These are phyloP conservation scores for Orchesella flavescens DNA, from an alignment of 2,888 invertebrate species.

Conservation along the genomic window DNA sequence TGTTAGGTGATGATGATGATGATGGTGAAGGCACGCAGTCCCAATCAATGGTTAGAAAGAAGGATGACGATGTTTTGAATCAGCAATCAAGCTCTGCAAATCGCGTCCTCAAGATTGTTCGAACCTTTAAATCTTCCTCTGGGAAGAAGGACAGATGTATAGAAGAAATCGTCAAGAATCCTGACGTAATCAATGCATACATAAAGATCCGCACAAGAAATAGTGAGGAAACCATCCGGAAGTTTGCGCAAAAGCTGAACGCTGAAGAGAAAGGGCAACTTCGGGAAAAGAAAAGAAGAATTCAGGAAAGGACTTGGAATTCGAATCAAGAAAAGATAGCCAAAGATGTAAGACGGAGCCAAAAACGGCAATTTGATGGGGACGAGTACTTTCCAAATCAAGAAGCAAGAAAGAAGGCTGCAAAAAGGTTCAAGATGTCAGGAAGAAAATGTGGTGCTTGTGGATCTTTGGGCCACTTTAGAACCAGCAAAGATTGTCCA, in stretches of 20 bases:
- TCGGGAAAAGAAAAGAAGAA: neutral
- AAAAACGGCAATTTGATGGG: constrained; percentile 25
- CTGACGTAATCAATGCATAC: constrained; percentile 30
- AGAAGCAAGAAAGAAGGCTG: constrained; percentile 20
- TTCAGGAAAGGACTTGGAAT: neutral
- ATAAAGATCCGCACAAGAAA: constrained; percentile 20
- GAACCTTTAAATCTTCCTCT: neutral
- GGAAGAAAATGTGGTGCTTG: neutral
- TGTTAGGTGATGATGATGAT: constrained; percentile 25
- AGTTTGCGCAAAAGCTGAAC: constrained; percentile 8
- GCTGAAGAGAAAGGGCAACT: neutral
- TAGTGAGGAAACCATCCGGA: constrained; percentile 17
- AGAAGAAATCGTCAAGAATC: constrained; percentile 24
- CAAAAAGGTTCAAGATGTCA: neutral
- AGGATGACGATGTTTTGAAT: neutral
- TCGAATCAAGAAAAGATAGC: neutral
- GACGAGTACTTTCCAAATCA: constrained; percentile 33
- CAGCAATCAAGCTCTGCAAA: neutral
- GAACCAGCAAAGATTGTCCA: constrained; percentile 29
- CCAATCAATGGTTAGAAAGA: neutral
- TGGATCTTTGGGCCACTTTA: constrained; percentile 13
- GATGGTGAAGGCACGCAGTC: constrained; percentile 1
- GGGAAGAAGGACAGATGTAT: neutral
- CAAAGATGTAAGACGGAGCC: neutral
- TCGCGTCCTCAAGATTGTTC: constrained; percentile 13